Conservation (phyloP, 1,140 invertebrate species). For the Zaprionus camerounensis region DNA sequence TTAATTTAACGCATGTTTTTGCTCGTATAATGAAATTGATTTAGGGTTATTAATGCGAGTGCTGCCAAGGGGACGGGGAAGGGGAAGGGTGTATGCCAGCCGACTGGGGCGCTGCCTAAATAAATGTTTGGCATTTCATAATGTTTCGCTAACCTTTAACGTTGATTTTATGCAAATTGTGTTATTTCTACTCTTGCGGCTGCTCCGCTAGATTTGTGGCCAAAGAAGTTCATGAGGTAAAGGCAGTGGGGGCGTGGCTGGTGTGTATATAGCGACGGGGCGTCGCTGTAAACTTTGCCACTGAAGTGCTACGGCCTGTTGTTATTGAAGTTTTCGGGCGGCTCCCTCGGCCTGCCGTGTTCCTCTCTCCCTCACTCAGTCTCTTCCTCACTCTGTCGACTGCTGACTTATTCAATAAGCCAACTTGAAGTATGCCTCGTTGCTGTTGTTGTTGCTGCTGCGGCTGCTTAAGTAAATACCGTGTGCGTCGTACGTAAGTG, state of each 20-base stretch:
- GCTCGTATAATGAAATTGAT: conserved; percentile 79
- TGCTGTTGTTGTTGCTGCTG: conserved; percentile 54
- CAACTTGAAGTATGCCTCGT: conserved; percentile 81
- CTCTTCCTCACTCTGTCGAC: background rate
- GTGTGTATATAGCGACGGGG: conserved; percentile 63
- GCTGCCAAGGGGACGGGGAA: conserved; percentile 8
- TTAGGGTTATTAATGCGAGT: conserved; percentile 82
- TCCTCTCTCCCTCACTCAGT: background rate
- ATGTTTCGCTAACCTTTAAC: conserved; percentile 80
- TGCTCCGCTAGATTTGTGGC: conserved; percentile 6
- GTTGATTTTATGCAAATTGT: conserved; percentile 84
- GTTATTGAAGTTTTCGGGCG: conserved; percentile 76
- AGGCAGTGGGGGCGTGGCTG: conserved; percentile 56
- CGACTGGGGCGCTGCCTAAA: conserved; percentile 58
- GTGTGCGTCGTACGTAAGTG: conserved; percentile 43
- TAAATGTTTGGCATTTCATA: conserved; percentile 79
- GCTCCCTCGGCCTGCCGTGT: conserved; percentile 10
- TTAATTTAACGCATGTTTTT: conserved; percentile 84
- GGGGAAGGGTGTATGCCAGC: background rate
- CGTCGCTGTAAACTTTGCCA: conserved; percentile 65
- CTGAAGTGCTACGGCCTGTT: conserved; percentile 62
- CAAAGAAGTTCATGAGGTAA: background rate
- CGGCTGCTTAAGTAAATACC: conserved; percentile 77
- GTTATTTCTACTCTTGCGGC: conserved; percentile 57
- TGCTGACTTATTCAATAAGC: conserved; percentile 84